phyloP scores from a whole-genome alignment of 2,797 vertebrate species.

The Spinus pinus region DNA sequence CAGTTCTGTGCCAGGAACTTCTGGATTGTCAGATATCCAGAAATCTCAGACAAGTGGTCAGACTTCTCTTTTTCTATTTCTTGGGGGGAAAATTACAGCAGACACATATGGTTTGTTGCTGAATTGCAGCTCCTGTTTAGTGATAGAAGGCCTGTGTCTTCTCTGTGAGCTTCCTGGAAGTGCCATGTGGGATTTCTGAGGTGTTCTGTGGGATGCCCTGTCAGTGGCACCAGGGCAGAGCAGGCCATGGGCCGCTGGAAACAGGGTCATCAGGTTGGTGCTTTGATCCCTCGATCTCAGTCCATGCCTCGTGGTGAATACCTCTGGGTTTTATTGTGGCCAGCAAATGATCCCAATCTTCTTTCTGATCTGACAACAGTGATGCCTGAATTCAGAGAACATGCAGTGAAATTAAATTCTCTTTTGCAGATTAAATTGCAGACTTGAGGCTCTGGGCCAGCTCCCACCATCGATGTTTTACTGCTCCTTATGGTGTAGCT shows the following conservation, averaged over 20 bases:
- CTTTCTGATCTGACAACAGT: fast-evolving
- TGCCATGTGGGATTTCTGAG: not conserved
- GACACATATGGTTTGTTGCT: not conserved
- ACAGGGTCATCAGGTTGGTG: not conserved
- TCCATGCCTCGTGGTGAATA: not conserved
- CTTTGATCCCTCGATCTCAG: not conserved
- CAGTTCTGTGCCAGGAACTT: not conserved
- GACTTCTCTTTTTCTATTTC: not conserved
- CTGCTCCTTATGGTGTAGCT: slow-evolving; percentile 44
- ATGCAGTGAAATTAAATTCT: not conserved
- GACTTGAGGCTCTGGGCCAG: not conserved
- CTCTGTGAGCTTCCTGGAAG: not conserved
- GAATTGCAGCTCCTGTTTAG: not conserved
- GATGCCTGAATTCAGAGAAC: not conserved
- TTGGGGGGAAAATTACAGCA: not conserved
- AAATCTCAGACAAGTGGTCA: not conserved
- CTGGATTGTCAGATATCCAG: not conserved
- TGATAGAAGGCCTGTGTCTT: not conserved
- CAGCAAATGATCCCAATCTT: not conserved
- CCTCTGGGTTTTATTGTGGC: not conserved
- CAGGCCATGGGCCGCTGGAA: not conserved
- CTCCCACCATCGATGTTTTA: not conserved
- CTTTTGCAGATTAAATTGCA: not conserved
- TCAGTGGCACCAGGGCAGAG: not conserved
- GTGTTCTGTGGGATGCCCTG: not conserved